Evolutionary conservation across 2,113 vertebrate genomes (phyloP), one percentile per base, ranked within the genome.

Genomic region (Trematocara variabile): DNA sequence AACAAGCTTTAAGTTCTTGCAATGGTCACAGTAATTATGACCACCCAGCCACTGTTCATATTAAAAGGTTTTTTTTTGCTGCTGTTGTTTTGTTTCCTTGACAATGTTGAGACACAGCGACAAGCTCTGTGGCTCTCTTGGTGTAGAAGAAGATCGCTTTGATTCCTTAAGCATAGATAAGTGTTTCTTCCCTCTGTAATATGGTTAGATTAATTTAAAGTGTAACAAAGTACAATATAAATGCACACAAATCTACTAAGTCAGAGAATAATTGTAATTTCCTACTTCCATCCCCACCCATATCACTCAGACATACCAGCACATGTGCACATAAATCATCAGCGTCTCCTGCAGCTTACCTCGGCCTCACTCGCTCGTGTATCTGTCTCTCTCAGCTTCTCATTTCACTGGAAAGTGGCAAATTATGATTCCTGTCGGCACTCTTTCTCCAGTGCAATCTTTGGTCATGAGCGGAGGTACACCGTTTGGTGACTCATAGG

Each of bases 401-500:
- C 37, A 9, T 86, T 84, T 73, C 48, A 37, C 63, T 54, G 79
- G 52, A 87, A 86, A 92, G 60, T 89, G 82, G 70, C 54, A 88
- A 83, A 93, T 93, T 89, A 79, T 75, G 88, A 94, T 94, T 93
- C 88, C 83, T 93, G 89, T 91, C 85, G 86, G 80, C 56, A 5
- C 37, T 3, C 25, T 48, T 73, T 87, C 87, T 87, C 83, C 63
- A 9, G 52, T 84, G 88, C 54, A 58, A 12, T 91, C 80, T 81
- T 84, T 73, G 25, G 84, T 82, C 78, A 77, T 7, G 18, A 81
- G 84, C 44, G 6, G 77, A 82, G 70, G 79, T 84, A 53, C 81
- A 77, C 88, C 16, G 25, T 2, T 7, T 7, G 86, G 88, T 93
- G 93, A 94, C 88, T 93, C 90, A 90, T 54, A 84, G 73, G 48